Conservation (phyloP, 2,888 invertebrate species). For the Melanostoma mellinum region DNA sequence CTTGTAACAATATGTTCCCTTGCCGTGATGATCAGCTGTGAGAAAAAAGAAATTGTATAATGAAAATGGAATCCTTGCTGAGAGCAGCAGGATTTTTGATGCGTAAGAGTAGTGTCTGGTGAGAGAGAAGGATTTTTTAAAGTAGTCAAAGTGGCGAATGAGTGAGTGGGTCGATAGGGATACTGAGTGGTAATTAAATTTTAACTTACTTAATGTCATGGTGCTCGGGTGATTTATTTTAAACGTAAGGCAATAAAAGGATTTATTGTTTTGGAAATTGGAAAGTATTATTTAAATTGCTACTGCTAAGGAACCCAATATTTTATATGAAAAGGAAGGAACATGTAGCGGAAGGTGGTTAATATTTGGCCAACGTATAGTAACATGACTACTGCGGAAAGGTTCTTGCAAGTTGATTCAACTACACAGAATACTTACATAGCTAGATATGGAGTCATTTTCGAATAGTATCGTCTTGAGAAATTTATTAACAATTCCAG, state of each 20-base stretch:
- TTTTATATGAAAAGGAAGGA: background rate
- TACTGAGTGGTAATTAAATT: constrained; percentile 52
- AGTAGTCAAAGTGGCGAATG: constrained; percentile 17
- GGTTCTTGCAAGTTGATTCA: no score
- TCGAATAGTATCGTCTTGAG: no score
- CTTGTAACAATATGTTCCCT: constrained; percentile 30
- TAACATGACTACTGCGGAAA: no score
- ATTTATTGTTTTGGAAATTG: constrained; percentile 42
- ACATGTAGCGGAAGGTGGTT: background rate
- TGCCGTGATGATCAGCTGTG: constrained; percentile 61
- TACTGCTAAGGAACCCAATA: constrained; percentile 10
- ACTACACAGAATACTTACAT: no score
- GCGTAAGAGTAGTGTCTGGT: constrained; percentile 43
- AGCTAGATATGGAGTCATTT: no score
- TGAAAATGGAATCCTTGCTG: constrained; percentile 55
- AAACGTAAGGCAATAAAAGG: constrained; percentile 47
- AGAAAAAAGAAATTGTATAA: constrained; percentile 17
- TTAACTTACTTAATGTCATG: constrained; percentile 39
- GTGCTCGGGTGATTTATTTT: constrained; percentile 41
- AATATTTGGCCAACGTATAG: background rate
- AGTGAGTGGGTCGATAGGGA: constrained; percentile 46
- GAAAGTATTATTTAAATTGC: constrained; percentile 41
- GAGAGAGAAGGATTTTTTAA: constrained; percentile 40
- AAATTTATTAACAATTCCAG: no score
- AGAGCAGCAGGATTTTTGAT: constrained; percentile 26